Conservation (phyloP, 2,797 vertebrate genomes). For the Mormyrops attenuatus region DNA sequence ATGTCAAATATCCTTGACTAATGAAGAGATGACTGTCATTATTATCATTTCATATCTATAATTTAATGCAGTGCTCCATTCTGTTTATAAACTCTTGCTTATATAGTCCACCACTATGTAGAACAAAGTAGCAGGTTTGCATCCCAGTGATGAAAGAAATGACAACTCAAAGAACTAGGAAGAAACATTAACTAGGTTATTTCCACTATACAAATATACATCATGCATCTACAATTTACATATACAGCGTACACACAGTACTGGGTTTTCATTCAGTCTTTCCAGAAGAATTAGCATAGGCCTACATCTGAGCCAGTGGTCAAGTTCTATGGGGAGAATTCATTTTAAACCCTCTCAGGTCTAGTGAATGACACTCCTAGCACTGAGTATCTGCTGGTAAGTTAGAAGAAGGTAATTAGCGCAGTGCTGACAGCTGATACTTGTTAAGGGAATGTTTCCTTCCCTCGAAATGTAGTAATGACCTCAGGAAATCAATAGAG, state of each 20-base stretch:
- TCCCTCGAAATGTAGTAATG: neutral
- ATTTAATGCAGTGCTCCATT: neutral
- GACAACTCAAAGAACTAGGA: neutral
- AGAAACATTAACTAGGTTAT: neutral
- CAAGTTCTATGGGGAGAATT: neutral
- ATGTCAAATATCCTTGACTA: neutral
- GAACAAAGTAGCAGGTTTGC: neutral
- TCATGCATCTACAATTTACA: neutral
- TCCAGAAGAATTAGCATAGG: neutral
- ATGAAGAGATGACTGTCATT: neutral
- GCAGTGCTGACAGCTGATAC: conserved; percentile 5
- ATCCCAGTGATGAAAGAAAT: neutral
- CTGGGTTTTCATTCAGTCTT: neutral
- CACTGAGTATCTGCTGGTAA: neutral
- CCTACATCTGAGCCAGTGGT: neutral
- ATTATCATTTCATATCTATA: neutral
- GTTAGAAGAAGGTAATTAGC: neutral
- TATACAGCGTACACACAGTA: neutral
- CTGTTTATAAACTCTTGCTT: neutral
- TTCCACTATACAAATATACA: neutral
- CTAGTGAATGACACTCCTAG: neutral
- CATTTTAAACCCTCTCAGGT: neutral
- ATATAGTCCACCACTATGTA: neutral
- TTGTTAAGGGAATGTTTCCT: conserved; percentile 9
- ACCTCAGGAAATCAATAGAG: neutral